phyloP scores from a whole-genome alignment of 2,888 invertebrate genomes.

The Synanthedon myopaeformis region DNA sequence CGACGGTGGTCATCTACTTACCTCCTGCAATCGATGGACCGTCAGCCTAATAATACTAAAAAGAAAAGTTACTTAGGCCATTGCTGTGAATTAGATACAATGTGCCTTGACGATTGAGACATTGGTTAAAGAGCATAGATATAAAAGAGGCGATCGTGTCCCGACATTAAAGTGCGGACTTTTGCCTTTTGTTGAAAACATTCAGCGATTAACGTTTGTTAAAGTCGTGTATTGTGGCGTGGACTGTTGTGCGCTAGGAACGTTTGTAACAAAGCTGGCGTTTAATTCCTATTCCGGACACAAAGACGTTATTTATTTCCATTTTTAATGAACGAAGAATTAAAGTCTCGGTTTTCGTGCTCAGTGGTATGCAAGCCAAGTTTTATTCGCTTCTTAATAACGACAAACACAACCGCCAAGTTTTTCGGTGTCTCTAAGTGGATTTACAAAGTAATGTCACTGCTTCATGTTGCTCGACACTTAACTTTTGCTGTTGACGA shows the following conservation, averaged over 20 bases:
- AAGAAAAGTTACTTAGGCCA: too few species aligned
- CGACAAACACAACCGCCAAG: background rate
- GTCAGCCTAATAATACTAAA: too few species aligned
- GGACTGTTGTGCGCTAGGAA: constrained; percentile 34
- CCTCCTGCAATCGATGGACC: too few species aligned
- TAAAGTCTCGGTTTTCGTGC: constrained; percentile 1
- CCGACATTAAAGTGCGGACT: constrained; percentile 50
- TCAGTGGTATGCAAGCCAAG: background rate
- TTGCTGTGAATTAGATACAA: too few species aligned
- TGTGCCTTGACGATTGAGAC: too few species aligned
- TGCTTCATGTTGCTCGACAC: background rate
- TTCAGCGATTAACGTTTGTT: constrained; percentile 34
- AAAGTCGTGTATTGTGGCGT: constrained; percentile 37
- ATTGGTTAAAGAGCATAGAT: constrained; percentile 8
- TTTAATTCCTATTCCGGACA: constrained; percentile 17
- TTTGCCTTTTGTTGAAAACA: constrained; percentile 49
- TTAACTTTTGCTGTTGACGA: background rate
- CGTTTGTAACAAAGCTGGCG: constrained; percentile 21
- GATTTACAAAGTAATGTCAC: background rate
- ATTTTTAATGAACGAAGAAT: constrained; percentile 11
- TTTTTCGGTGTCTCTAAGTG: background rate
- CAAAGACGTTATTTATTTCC: constrained; percentile 4
- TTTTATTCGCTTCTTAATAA: background rate
- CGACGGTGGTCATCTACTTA: too few species aligned
- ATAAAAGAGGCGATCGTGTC: constrained; percentile 50